Evolutionary conservation across 2,113 vertebrate species (phyloP), one percentile per base, ranked within the genome.

Genomic region (Bufo bufo): DNA sequence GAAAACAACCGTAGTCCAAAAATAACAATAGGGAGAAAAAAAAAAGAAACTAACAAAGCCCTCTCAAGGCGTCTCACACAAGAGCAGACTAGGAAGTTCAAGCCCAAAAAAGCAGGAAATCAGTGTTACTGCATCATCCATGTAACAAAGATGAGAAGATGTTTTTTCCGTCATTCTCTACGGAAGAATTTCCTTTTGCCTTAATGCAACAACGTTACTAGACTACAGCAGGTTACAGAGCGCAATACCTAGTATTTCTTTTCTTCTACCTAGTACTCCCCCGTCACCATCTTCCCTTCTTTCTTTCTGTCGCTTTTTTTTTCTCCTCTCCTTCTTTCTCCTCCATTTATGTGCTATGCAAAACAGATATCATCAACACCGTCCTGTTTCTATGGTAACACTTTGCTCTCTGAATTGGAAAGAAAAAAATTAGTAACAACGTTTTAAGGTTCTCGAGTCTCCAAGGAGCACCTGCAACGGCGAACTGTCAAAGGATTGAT

Each of bases 381-480:
- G 94, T 95, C 93, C 94, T 89, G 95, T 96, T 96, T 94, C 95
- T 94, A 96, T 96, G 94, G 95, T 95, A 96, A 96, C 95, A 91
- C 93, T 95, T 95, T 92, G 93, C 94, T 96, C 95, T 95, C 93
- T 94, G 95, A 94, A 95, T 94, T 93, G 94, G 93, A 93, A 93
- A 90, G 50, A 66, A 87, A 75, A 93, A 93, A 93, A 93, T 94
- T 94, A 95, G 94, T 91, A 94, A 93, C 95, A 94, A 93, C 92
- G 89, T 95, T 95, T 93, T 91, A 93, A 93, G 94, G 94, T 94
- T 95, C 94, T 94, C 89, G 92, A 90, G 92, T 92, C 93, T 95
- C 91, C 0, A 43, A 90, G 92, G 91, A 95, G 93, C 92, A 94
- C 93, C 92, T 94, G 91, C 90, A 90, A 92, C 92, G 90, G 89